phyloP scores from a whole-genome alignment of 2,113 vertebrate species.

The Ptychochromis oligacanthus region DNA sequence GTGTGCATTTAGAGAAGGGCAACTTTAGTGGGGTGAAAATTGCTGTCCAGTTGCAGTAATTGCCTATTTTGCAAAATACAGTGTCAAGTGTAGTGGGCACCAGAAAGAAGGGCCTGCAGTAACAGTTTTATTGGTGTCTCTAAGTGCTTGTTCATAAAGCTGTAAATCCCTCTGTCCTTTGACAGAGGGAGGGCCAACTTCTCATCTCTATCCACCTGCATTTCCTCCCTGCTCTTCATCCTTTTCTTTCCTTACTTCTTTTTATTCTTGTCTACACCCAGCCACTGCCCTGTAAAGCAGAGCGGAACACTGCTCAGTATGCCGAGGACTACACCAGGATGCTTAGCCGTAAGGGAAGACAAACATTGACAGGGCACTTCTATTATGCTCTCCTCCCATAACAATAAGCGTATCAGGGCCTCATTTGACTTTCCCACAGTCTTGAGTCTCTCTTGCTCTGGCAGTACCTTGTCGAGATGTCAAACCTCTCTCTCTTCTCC shows the following conservation, averaged over 20 bases:
- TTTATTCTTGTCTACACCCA: background rate
- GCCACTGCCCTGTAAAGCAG: slow-evolving; percentile 44
- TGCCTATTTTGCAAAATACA: slow-evolving; percentile 52
- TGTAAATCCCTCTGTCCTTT: slow-evolving; percentile 62
- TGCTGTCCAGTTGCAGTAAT: slow-evolving; percentile 29
- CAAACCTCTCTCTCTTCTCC: slow-evolving; percentile 16
- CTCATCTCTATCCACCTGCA: slow-evolving; percentile 30
- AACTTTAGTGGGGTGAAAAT: slow-evolving; percentile 22
- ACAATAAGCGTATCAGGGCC: slow-evolving; percentile 63
- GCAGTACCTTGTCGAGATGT: slow-evolving; percentile 35
- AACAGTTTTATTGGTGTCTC: slow-evolving; percentile 61
- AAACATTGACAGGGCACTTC: slow-evolving; percentile 75
- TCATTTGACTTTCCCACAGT: slow-evolving; percentile 81
- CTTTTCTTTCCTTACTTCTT: slow-evolving; percentile 3
- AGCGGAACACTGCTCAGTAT: slow-evolving; percentile 54
- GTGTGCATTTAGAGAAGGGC: slow-evolving; percentile 7
- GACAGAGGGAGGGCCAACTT: slow-evolving; percentile 25
- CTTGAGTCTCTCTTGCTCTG: slow-evolving; percentile 48
- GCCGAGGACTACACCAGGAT: slow-evolving; percentile 44
- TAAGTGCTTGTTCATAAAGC: slow-evolving; percentile 59
- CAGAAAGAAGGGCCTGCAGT: slow-evolving; percentile 45
- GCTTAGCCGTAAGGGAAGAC: slow-evolving; percentile 61
- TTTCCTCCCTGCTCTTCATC: background rate
- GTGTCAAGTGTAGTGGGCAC: slow-evolving; percentile 49
- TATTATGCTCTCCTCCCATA: slow-evolving; percentile 61